Base-by-base conservation (phyloP, 2,113 vertebrate species). In the Toxotes chatareus region DNA sequence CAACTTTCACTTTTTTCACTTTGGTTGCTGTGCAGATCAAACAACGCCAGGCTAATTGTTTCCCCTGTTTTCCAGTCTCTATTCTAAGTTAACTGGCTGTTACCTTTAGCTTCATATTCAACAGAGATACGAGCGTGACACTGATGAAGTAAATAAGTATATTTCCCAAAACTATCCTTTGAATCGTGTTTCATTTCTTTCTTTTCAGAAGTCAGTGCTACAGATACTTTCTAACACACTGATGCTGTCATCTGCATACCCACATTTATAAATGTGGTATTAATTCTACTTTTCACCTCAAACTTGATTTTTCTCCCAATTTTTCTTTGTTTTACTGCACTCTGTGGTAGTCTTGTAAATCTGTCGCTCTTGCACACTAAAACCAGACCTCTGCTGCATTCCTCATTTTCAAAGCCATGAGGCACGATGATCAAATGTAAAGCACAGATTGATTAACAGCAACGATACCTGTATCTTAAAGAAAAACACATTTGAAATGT, bases 321-420 rank as follows among this genome's bases (percentile, higher is more conserved):
- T n/a, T 46, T 49, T 19, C 8, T 38, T 67, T 57, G 1, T 12
- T 47, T 61, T 14, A 53, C 34, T 47, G 31, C 7, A 36, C 10
- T 61, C 9, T 40, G 13, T 75, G 55, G 47, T n/a, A 12, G 23
- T 40, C 8, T 49, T 73, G 40, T 44, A 51, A 82, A 49, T 71
- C 63, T 44, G 5, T 46, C 1, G 0, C 44, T 19, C 34, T 77
- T 2, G 0, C 55, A 59, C 36, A 56, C 38, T 69, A 62, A 56
- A 82, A 73, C 42, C 79, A 79, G 65, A 78, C 38, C 40, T 53
- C 17, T 46, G 17, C 32, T 36, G 60, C 71, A 82, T 88, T 81
- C 74, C 80, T 88, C 62, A 6, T n/a, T 49, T 57, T 71, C 34
- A 38, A 14, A 72, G 32, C 40, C 47, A 9, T 59, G 49, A 51